These are phyloP conservation scores for Girardia tigrina DNA, from an alignment of 2,888 invertebrate genomes.

Conservation along the genomic window DNA sequence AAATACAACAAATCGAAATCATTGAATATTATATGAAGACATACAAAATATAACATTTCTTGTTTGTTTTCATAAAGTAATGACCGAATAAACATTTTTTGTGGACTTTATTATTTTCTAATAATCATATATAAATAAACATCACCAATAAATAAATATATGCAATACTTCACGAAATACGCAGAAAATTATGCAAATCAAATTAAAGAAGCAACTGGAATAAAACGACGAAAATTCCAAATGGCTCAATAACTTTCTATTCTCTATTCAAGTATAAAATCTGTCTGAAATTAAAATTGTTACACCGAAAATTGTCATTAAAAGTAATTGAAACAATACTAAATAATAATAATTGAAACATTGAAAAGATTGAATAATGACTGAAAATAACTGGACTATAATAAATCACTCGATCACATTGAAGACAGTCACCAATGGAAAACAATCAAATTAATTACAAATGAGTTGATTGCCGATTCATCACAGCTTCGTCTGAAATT, in stretches of 20 bases:
- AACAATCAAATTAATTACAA: constrained; percentile 12
- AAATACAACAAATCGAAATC: constrained; percentile 23
- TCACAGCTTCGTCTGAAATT: constrained; percentile 17
- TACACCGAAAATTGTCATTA: not conserved
- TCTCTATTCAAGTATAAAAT: constrained; percentile 3
- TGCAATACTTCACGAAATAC: constrained; percentile 18
- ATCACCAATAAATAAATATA: too few species aligned
- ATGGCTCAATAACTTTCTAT: constrained; percentile 7
- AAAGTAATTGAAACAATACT: constrained; percentile 19
- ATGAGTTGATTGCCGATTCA: constrained; percentile 19
- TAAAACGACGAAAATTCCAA: not conserved
- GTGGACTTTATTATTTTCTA: too few species aligned
- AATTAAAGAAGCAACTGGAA: constrained; percentile 18
- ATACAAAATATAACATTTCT: too few species aligned
- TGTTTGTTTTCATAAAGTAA: too few species aligned
- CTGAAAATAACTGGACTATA: constrained; percentile 23
- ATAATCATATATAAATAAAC: too few species aligned
- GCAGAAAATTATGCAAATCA: constrained; percentile 16
- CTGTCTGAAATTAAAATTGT: not conserved
- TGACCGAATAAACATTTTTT: too few species aligned
- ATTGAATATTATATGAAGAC: constrained; percentile 4
- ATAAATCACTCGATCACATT: not conserved
- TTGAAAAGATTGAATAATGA: too few species aligned
- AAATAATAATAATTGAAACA: not conserved
- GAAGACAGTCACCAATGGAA: not conserved